These are phyloP conservation scores for Dascyllus trimaculatus DNA, from an alignment of 2,113 vertebrate genomes.

Conservation along the genomic window DNA sequence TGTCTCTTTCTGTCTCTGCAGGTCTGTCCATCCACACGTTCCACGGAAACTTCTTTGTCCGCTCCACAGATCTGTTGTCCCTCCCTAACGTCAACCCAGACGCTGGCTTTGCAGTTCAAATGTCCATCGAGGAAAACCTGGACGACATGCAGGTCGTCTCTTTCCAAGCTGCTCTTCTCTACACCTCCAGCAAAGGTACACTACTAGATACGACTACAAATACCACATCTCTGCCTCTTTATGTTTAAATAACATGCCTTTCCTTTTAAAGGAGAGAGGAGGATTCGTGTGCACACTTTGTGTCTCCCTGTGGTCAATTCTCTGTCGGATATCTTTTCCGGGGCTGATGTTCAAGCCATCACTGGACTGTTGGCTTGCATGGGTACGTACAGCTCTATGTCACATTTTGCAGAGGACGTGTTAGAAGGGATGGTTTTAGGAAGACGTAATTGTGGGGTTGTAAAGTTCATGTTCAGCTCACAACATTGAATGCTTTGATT, in stretches of 20 bases:
- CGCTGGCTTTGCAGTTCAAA: conserved; percentile 96
- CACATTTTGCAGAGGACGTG: too few species aligned
- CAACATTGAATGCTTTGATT: too few species aligned
- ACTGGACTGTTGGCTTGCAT: conserved; percentile 94
- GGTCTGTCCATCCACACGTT: conserved; percentile 99
- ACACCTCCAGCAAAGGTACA: conserved; percentile 97
- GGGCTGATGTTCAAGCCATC: conserved; percentile 96
- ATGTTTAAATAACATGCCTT: not conserved
- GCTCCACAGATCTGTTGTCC: conserved; percentile 95
- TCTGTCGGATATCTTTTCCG: conserved; percentile 93
- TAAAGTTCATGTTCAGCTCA: too few species aligned
- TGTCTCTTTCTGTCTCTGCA: conserved; percentile 59
- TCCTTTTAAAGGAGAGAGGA: conserved; percentile 89
- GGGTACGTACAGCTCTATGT: conserved; percentile 84
- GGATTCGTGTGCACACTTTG: conserved; percentile 97
- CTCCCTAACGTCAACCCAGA: conserved; percentile 97
- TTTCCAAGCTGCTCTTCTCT: conserved; percentile 96
- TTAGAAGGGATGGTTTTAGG: too few species aligned
- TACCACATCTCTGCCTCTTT: too few species aligned
- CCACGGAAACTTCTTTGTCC: conserved; percentile 99
- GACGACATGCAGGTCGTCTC: conserved; percentile 93
- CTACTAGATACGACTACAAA: too few species aligned
- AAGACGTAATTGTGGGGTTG: too few species aligned
- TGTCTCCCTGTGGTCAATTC: conserved; percentile 95
- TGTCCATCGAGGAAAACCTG: conserved; percentile 97